Conservation (phyloP, 92 coral and sea anemone species). For the Epizoanthus scotinus region DNA sequence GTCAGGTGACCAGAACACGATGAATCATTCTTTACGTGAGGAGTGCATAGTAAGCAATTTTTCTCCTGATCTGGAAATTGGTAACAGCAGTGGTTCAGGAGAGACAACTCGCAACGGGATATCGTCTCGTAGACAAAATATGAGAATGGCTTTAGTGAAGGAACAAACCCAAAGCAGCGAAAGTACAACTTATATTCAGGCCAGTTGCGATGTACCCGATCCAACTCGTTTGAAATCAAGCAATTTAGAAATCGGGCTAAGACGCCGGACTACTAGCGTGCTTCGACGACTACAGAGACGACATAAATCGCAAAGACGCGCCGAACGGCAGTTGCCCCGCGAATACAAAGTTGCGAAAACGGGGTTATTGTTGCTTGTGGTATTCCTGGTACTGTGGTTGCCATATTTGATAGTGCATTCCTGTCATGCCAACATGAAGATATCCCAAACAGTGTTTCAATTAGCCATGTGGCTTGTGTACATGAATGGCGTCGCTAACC, state of each 20-base stretch:
- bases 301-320: slow-evolving; percentile 20
- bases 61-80: not conserved
- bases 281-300: slow-evolving; percentile 25
- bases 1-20: not conserved
- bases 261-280: slow-evolving; percentile 6
- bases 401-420: slow-evolving; percentile 90
- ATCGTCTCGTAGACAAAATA: not conserved
- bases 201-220: not conserved
- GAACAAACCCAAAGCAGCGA: not conserved
- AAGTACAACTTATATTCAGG: not conserved
- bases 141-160: not conserved
- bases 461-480: slow-evolving; percentile 86
- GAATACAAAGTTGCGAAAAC: slow-evolving; percentile 89
- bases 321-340: slow-evolving; percentile 47
- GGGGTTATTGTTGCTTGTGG: slow-evolving; percentile 68
- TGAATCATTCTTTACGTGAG: not conserved
- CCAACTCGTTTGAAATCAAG: not conserved
- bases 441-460: slow-evolving; percentile 57
- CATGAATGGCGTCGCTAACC: slow-evolving; percentile 86
- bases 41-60: not conserved
- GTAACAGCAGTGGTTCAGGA: no score
- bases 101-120: no score
- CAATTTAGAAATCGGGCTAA: not conserved
- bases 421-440: slow-evolving; percentile 59
- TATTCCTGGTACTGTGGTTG: slow-evolving; percentile 79